Evolutionary conservation across 2,113 vertebrate species (phyloP).

Genomic region (Eudyptes chrysolophus): DNA sequence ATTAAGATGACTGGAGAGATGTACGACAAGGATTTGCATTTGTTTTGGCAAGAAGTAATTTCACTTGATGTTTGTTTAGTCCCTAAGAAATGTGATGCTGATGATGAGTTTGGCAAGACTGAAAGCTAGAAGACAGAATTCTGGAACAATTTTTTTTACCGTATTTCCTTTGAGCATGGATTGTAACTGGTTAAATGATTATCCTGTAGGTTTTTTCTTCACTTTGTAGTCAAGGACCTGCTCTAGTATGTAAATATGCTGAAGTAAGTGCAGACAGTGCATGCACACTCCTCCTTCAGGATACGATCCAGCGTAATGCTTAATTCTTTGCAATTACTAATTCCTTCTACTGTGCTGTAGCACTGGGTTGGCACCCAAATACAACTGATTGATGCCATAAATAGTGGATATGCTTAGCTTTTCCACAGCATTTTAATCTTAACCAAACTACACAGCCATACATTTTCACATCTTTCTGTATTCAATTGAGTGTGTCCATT

Average conservation of each 20-base stretch:
- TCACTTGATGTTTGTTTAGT: background rate
- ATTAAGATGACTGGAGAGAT: background rate
- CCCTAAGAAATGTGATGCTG: background rate
- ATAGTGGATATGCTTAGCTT: background rate
- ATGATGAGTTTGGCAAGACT: background rate
- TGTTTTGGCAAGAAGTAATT: background rate
- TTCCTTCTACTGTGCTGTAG: background rate
- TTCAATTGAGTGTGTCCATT: background rate
- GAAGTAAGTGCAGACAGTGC: accelerated
- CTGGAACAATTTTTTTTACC: background rate
- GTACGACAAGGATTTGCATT: background rate
- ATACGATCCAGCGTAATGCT: accelerated
- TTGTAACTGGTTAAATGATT: background rate
- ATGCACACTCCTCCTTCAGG: background rate
- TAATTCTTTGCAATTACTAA: accelerated
- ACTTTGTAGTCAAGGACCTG: background rate
- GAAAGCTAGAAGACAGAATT: background rate
- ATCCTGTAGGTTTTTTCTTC: background rate
- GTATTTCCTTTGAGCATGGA: accelerated
- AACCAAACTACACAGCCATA: accelerated
- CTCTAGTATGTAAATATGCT: background rate
- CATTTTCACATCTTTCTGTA: accelerated
- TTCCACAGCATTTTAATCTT: accelerated
- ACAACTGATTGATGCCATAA: accelerated
- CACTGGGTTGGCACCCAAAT: background rate